These are phyloP conservation scores for Epizoanthus illoricatus DNA, from an alignment of 92 coral and sea anemone genomes.

Conservation along the genomic window DNA sequence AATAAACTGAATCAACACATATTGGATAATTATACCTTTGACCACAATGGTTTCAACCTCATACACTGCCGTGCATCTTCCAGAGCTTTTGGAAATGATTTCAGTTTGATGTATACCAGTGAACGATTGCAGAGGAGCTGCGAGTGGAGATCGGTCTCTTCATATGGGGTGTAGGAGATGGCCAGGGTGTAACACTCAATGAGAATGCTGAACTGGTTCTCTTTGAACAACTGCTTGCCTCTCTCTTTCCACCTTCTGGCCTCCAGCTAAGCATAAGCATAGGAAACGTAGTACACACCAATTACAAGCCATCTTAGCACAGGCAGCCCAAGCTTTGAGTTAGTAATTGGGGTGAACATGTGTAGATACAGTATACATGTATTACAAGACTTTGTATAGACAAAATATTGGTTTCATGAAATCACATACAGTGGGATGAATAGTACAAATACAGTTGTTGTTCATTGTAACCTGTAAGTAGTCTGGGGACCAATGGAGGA, in stretches of 20 bases:
- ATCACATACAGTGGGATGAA: too few relatives aligned
- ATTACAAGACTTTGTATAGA: too few relatives aligned
- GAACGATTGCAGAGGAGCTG: constrained; percentile 77
- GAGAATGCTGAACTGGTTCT: constrained; percentile 48
- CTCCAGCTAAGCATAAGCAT: constrained; percentile 55
- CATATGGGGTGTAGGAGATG: constrained; percentile 54
- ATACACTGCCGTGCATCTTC: constrained; percentile 66
- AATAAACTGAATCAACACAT: neutral
- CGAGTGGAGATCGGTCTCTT: constrained; percentile 56
- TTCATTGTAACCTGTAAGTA: too few relatives aligned
- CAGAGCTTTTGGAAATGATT: constrained; percentile 30
- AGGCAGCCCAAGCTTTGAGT: too few relatives aligned
- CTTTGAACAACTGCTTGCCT: constrained; percentile 77
- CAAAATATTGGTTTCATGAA: too few relatives aligned
- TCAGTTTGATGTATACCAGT: constrained; percentile 48
- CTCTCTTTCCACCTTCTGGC: constrained; percentile 86
- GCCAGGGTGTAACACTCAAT: constrained; percentile 77
- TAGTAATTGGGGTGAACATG: too few relatives aligned
- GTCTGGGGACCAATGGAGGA: too few relatives aligned
- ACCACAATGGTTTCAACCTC: constrained; percentile 67
- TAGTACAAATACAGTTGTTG: too few relatives aligned
- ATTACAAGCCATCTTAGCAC: too few relatives aligned
- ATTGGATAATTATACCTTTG: constrained; percentile 54
- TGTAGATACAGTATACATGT: too few relatives aligned
- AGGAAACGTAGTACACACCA: too few relatives aligned